phyloP scores from a whole-genome alignment of 2,797 vertebrate genomes.

The Staurois parvus region DNA sequence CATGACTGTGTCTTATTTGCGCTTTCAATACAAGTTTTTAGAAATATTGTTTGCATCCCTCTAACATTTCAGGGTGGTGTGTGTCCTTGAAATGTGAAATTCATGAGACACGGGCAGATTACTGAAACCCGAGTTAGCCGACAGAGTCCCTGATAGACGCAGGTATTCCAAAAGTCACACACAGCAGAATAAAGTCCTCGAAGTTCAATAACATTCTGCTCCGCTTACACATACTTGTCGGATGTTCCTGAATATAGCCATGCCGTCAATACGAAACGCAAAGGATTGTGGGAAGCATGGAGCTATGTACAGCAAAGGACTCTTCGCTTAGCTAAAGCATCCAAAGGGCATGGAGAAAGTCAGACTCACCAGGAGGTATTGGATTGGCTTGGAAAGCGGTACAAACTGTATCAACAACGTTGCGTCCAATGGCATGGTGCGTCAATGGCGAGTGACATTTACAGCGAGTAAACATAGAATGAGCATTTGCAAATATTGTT shows the following conservation, averaged over 20 bases:
- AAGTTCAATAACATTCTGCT: slow-evolving; percentile 3
- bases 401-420: not conserved
- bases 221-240: not conserved
- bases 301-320: not conserved
- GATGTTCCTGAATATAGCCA: not conserved
- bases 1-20: not conserved
- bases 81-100: slow-evolving; percentile 43
- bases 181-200: not conserved
- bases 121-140: slow-evolving; percentile 21
- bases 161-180: slow-evolving; percentile 6
- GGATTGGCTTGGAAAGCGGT: not conserved
- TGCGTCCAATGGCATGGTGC: not conserved
- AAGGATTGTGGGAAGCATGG: not conserved
- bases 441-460: not conserved
- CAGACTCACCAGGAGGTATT: not conserved
- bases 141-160: slow-evolving; percentile 10
- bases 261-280: not conserved
- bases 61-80: slow-evolving; percentile 14
- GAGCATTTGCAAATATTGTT: not conserved
- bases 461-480: not conserved
- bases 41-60: not conserved
- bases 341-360: not conserved
- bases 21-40: not conserved
- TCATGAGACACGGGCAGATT: slow-evolving; percentile 1
- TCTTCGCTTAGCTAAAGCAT: not conserved